Base-by-base conservation (phyloP, 2,113 vertebrate species). In the Colaptes auratus region DNA sequence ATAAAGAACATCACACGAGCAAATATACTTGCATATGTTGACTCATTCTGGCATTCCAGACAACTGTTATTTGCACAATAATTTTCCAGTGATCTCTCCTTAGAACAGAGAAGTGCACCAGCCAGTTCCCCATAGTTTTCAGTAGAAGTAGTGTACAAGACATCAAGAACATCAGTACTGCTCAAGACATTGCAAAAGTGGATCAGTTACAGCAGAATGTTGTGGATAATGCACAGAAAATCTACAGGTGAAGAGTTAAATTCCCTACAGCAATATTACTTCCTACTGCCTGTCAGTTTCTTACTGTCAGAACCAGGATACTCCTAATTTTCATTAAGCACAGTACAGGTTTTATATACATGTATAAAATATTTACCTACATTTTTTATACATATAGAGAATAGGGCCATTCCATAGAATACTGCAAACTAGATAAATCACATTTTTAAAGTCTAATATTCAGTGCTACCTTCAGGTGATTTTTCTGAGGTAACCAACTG, bases 371-470 rank as follows among this genome's bases (percentile, higher is more conserved):
- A 59, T n/a, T 20, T 46, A 53, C 25, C 30, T 81, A 30, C 10
- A 5, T 60, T 93, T 87, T 87, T 64, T 42, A 78, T 28, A 4
- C 16, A 31, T 19, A 27, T 11, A 30, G 5, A 3, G 6, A 77
- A 30, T 5, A 55, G 7, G 15, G 19, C 1, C 10, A 28, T 56
- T 91, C 46, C 6, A 31, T 7, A 64, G 16, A 89, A 24, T 7
- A 67, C 3, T 1, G 0, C 1, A 15, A 64, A 66, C 48, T 31
- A 64, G 35, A 21, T 35, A 20, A 39, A 42, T 33, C 15, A 0
- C 4, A 24, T 15, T 44, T 64, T 75, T 35, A 18, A 18, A 65
- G 4, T 4, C 4, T 0, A 55, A 52, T 30, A 36, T 25, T 65
- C 31, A 16, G 11, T 20, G 19, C 33, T 52, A 78, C 31, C 39